Evolutionary conservation across 2,888 invertebrate species (phyloP).

Genomic region (Liposcelis brunnea): DNA sequence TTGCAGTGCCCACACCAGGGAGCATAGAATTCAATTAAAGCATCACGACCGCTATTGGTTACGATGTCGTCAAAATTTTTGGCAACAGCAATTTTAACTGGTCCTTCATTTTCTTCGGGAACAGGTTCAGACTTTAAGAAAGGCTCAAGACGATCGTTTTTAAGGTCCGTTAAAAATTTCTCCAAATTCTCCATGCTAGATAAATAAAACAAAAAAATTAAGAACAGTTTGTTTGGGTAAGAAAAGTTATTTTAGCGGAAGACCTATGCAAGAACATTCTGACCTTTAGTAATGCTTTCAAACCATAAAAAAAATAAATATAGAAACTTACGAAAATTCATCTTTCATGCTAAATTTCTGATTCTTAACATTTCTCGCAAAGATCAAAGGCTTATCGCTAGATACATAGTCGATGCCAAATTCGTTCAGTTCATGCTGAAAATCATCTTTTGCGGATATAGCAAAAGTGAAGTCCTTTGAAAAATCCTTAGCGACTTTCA

Average conservation of each 20-base stretch:
- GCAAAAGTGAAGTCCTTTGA: constrained; percentile 61
- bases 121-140: constrained; percentile 90
- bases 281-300: not conserved
- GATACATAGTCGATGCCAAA: constrained; percentile 76
- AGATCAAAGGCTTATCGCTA: constrained; percentile 77
- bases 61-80: constrained; percentile 95
- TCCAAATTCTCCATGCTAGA: constrained; percentile 64
- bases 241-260: not conserved
- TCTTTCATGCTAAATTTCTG: constrained; percentile 79
- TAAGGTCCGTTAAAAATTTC: constrained; percentile 65
- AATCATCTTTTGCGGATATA: constrained; percentile 81
- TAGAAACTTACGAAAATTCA: constrained; percentile 73
- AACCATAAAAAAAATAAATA: too few species aligned
- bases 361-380: constrained; percentile 64
- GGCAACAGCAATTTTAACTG: constrained; percentile 80
- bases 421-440: constrained; percentile 86
- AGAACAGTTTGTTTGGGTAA: not conserved
- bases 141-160: constrained; percentile 68
- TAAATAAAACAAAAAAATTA: too few species aligned
- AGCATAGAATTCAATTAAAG: constrained; percentile 94
- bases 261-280: not conserved
- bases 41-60: constrained; percentile 77
- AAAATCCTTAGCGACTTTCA: constrained; percentile 69
- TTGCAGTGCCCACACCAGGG: constrained; percentile 99
- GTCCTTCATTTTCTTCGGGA: constrained; percentile 68